Percentiles rank a stretch among this genome's conserved stretches.
phyloP scores from a whole-genome alignment of 2,113 vertebrate genomes.

The Dendrocopos noguchii region DNA sequence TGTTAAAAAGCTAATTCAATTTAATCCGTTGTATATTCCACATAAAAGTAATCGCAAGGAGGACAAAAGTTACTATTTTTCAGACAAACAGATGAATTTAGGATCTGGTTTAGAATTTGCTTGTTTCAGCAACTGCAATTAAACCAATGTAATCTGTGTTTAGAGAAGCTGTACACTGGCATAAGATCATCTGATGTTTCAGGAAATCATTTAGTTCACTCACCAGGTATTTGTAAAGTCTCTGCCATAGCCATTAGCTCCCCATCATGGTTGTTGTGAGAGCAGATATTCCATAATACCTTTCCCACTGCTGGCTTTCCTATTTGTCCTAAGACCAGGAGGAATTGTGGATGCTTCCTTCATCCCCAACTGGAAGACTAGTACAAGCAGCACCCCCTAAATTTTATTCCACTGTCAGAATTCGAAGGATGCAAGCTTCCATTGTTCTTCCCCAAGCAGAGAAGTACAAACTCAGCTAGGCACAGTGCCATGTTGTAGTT shows the following conservation, averaged over 20 bases:
- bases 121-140: slow-evolving; percentile 24
- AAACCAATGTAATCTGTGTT: slow-evolving; percentile 1
- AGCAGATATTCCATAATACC: not conserved
- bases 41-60: not conserved
- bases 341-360: not conserved
- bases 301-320: not conserved
- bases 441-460: not conserved
- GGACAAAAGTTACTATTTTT: not conserved
- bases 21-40: not conserved
- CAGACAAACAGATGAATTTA: slow-evolving; percentile 5
- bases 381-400: not conserved
- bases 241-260: not conserved
- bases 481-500: not conserved
- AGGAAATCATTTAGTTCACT: slow-evolving; percentile 3
- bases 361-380: not conserved
- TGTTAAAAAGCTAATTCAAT: not conserved
- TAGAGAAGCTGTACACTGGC: not conserved
- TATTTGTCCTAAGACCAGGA: not conserved
- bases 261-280: not conserved
- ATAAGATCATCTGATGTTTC: not conserved
- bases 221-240: not conserved
- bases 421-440: not conserved
- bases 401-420: not conserved
- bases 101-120: not conserved
- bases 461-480: not conserved